Percentiles rank a stretch among this genome's conserved stretches.
phyloP scores from a whole-genome alignment of 2,797 vertebrate species.

The Luscinia luscinia region DNA sequence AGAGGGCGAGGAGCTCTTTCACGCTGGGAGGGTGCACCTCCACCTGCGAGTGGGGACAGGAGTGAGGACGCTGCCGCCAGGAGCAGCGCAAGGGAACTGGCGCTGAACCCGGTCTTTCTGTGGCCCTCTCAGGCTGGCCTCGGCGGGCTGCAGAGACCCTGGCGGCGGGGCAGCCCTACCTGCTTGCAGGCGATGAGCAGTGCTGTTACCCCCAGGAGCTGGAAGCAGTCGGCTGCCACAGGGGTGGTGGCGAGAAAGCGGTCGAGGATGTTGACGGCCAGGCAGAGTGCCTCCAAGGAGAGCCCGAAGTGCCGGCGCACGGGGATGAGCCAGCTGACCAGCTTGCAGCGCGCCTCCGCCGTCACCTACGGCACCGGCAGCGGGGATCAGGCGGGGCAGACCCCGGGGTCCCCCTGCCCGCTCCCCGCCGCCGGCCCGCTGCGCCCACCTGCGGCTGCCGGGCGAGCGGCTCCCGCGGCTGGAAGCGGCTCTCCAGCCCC shows the following conservation, averaged over 20 bases:
- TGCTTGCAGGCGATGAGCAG: constrained; percentile 93
- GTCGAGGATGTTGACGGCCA: constrained; percentile 91
- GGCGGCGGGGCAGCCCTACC: constrained; percentile 69
- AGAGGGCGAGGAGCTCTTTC: constrained; percentile 88
- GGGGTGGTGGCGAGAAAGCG: constrained; percentile 90
- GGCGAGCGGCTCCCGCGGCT: constrained; percentile 81
- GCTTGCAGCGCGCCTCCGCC: constrained; percentile 86
- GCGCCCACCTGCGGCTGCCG: constrained; percentile 87
- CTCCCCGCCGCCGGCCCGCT: background rate
- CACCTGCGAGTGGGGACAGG: constrained; percentile 77
- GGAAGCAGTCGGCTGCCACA: constrained; percentile 93
- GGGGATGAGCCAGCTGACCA: constrained; percentile 93
- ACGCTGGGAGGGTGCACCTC: constrained; percentile 88
- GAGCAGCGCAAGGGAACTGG: background rate
- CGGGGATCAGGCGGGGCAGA: background rate
- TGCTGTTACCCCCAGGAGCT: constrained; percentile 90
- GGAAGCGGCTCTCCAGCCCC: constrained; percentile 82
- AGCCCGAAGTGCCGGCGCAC: constrained; percentile 86
- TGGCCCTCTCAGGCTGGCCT: too few relatives aligned
- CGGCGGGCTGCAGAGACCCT: too few relatives aligned
- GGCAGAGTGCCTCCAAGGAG: constrained; percentile 92
- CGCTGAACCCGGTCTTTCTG: too few relatives aligned
- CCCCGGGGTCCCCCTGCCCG: accelerated
- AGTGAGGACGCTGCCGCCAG: background rate
- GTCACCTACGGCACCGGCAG: constrained; percentile 80